A percentile compares a stretch with the other conserved stretches of the same genome.
Evolutionary conservation across 35 echinoderm and acorn worm genomes (phyloP).

Genomic region (Ophioderma brevispina): DNA sequence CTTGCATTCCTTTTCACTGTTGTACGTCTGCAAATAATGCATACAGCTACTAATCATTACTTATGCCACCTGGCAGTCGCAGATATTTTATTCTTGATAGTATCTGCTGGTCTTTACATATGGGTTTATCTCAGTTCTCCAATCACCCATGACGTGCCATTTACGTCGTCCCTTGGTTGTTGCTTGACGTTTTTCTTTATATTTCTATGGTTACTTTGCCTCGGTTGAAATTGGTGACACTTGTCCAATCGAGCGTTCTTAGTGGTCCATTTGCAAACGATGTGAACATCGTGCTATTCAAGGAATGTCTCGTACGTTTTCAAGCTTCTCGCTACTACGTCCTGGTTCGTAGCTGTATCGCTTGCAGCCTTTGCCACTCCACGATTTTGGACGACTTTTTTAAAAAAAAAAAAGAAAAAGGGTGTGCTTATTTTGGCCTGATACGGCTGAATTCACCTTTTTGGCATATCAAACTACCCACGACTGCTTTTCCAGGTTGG

Average conservation of each 20-base stretch:
- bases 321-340: too few species aligned
- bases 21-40: background rate
- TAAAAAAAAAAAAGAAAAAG: too few species aligned
- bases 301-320: too few species aligned
- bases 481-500: background rate
- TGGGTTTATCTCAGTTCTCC: background rate
- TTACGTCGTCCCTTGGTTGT: background rate
- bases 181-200: background rate
- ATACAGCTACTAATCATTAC: background rate
- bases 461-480: too few species aligned
- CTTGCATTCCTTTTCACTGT: background rate
- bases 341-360: background rate
- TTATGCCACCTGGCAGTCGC: background rate
- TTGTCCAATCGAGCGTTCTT: background rate
- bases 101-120: background rate
- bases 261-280: background rate
- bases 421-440: background rate
- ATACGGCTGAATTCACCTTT: background rate
- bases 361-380: background rate
- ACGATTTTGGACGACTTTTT: background rate
- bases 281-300: background rate
- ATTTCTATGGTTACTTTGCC: background rate
- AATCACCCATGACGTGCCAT: background rate
- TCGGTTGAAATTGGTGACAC: background rate
- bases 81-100: background rate